Conservation (phyloP, 2,113 vertebrate genomes). For the Calonectris borealis region DNA sequence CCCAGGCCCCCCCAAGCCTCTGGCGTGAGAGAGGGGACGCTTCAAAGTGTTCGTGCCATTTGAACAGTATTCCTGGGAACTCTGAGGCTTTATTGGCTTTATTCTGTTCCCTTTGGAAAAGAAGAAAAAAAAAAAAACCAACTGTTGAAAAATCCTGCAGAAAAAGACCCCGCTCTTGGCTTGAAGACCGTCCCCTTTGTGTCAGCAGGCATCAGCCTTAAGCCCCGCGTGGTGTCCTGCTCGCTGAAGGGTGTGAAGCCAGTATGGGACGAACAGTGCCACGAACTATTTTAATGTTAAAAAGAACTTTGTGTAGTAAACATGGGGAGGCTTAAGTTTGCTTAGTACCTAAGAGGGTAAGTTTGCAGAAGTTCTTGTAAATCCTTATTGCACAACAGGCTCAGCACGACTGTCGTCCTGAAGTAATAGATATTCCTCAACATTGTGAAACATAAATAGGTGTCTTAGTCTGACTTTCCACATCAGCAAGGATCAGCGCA, state of each 20-base stretch:
- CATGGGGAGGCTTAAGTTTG: constrained; percentile 19
- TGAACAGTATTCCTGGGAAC: background rate
- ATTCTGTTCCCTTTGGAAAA: background rate
- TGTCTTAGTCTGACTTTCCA: constrained; percentile 52
- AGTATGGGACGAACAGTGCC: constrained; percentile 21
- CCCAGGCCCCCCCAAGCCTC: fast-evolving
- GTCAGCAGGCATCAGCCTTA: background rate
- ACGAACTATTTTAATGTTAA: background rate
- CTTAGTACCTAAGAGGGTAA: constrained; percentile 18
- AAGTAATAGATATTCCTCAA: constrained; percentile 54
- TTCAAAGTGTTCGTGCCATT: background rate
- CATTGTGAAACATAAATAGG: constrained; percentile 55
- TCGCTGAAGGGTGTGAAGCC: background rate
- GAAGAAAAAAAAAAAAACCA: too few species aligned
- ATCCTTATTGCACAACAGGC: constrained; percentile 32
- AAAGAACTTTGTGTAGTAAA: constrained; percentile 56
- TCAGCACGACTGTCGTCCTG: background rate
- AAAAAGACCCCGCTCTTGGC: background rate
- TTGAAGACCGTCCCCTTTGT: background rate
- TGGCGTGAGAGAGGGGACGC: fast-evolving
- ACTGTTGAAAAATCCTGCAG: background rate
- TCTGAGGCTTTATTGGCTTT: background rate
- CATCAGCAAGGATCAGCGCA: constrained; percentile 36
- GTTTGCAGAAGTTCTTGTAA: constrained; percentile 58
- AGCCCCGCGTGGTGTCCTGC: background rate